Conservation (phyloP, 2,888 invertebrate species). For the Slavum lentiscoides region DNA sequence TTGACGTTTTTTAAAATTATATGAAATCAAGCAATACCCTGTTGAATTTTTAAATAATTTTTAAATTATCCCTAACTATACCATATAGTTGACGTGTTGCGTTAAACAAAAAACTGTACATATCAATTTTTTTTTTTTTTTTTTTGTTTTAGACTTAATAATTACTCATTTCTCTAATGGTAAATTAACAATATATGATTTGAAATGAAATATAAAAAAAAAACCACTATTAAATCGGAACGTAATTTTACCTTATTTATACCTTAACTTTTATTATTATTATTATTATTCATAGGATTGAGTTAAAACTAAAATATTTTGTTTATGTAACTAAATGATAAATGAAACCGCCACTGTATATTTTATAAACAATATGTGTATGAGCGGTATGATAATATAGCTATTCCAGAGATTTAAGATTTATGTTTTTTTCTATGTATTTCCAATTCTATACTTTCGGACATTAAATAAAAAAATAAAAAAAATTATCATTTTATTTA, state of each 20-base stretch:
- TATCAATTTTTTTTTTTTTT: constrained; percentile 39
- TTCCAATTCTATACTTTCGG: constrained; percentile 15
- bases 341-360: constrained; percentile 28
- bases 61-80: constrained; percentile 19
- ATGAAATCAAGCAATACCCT: constrained; percentile 23
- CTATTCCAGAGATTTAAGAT: constrained; percentile 36
- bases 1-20: constrained; percentile 17
- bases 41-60: constrained; percentile 14
- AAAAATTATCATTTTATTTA: constrained; percentile 25
- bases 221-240: constrained; percentile 19
- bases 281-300: neutral
- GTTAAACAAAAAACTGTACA: constrained; percentile 41
- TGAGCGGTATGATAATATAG: neutral
- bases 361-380: constrained; percentile 2
- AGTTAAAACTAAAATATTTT: constrained; percentile 27
- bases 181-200: constrained; percentile 15
- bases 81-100: constrained; percentile 31
- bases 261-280: constrained; percentile 29
- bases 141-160: constrained; percentile 19
- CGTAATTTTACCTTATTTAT: neutral
- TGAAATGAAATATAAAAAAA: constrained; percentile 24
- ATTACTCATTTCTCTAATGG: constrained; percentile 7
- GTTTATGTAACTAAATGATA: constrained; percentile 20
- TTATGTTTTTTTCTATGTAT: constrained; percentile 23
- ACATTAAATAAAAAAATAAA: neutral